phyloP scores from a whole-genome alignment of 2,797 vertebrate species.

The Eptatretus atami region DNA sequence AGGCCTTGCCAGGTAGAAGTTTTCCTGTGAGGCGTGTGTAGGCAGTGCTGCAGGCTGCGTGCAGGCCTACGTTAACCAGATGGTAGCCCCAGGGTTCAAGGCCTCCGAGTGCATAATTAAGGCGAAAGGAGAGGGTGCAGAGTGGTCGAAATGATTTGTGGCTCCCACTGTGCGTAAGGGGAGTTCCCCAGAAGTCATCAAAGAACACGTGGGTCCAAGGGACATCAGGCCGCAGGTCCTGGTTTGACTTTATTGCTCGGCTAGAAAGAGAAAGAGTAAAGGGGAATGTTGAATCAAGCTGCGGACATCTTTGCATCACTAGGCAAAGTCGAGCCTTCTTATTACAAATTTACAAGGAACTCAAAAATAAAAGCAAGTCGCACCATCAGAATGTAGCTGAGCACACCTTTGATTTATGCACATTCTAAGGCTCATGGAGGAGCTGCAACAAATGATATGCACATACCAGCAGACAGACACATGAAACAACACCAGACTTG shows the following conservation, averaged over 20 bases:
- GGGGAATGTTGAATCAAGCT: not conserved
- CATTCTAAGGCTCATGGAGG: too few species aligned
- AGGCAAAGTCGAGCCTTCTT: too few species aligned
- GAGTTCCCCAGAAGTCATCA: conserved; percentile 90
- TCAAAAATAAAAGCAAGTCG: too few species aligned
- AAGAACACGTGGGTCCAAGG: conserved; percentile 91
- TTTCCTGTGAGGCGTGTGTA: conserved; percentile 52
- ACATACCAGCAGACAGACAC: too few species aligned
- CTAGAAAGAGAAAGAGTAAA: conserved; percentile 14
- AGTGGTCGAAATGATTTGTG: conserved; percentile 92
- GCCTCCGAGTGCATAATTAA: conserved; percentile 53
- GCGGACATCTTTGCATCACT: too few species aligned
- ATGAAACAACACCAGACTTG: too few species aligned
- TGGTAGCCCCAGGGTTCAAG: conserved; percentile 89
- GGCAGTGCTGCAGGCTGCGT: conserved; percentile 44
- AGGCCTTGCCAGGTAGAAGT: conserved; percentile 46
- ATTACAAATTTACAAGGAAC: too few species aligned
- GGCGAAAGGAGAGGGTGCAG: conserved; percentile 82
- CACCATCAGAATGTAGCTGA: too few species aligned
- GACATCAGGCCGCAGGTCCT: conserved; percentile 77
- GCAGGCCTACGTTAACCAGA: conserved; percentile 49
- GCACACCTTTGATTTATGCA: too few species aligned
- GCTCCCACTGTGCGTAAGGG: conserved; percentile 88
- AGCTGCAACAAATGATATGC: too few species aligned
- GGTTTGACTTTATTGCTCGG: conserved; percentile 96